phyloP scores from a whole-genome alignment of 2,797 vertebrate genomes.

The Lutjanus argentimaculatus region DNA sequence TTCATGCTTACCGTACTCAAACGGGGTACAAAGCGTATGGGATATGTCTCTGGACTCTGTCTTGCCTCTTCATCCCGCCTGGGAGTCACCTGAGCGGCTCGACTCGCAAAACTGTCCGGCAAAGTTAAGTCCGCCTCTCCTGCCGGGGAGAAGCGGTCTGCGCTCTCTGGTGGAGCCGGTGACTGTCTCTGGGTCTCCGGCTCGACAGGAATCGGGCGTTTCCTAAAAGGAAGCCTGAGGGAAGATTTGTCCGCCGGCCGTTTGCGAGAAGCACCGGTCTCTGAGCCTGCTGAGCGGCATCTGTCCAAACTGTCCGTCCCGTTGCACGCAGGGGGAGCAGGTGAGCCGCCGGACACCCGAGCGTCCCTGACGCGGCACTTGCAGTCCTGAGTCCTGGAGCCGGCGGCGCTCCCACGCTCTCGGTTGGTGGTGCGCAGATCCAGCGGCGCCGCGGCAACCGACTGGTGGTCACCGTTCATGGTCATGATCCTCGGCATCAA shows the following conservation, averaged over 20 bases:
- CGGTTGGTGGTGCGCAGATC: conserved; percentile 82
- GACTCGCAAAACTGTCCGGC: not conserved
- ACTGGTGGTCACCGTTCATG: conserved; percentile 80
- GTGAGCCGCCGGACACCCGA: conserved; percentile 42
- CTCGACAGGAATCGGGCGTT: conserved; percentile 77
- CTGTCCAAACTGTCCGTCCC: conserved; percentile 36
- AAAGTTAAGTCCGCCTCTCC: not conserved
- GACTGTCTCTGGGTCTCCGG: conserved; percentile 48
- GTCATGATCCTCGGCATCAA: conserved; percentile 83
- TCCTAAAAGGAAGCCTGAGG: conserved; percentile 83
- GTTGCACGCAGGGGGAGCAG: conserved; percentile 47
- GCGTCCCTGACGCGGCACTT: conserved; percentile 43
- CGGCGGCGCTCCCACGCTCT: conserved; percentile 64
- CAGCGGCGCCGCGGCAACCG: conserved; percentile 80
- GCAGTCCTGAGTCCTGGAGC: conserved; percentile 36
- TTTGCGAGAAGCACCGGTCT: conserved; percentile 31
- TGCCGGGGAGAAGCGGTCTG: not conserved
- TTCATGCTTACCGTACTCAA: conserved; percentile 64
- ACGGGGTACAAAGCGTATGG: not conserved
- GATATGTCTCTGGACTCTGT: conserved; percentile 22
- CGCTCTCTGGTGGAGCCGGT: not conserved
- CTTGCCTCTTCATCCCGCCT: conserved; percentile 21
- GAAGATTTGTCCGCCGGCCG: conserved; percentile 55
- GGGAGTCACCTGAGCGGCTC: conserved; percentile 16
- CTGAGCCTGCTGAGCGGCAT: not conserved